Conservation (phyloP, 2,888 invertebrate species). For the Conistra vaccinii region DNA sequence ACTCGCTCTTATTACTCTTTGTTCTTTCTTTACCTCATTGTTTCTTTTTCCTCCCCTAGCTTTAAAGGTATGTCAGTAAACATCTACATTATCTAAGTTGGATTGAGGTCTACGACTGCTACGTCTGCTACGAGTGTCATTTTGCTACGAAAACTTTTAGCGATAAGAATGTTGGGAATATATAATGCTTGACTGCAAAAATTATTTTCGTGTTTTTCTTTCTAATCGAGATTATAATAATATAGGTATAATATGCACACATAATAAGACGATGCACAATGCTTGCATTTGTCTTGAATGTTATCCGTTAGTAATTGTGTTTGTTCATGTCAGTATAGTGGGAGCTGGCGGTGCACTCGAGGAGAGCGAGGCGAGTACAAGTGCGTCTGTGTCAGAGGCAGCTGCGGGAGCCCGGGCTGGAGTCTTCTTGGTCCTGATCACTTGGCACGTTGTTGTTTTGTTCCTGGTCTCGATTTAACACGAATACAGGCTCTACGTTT, state of each 20-base stretch:
- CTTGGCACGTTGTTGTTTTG: conserved; percentile 81
- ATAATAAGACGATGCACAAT: conserved; percentile 16
- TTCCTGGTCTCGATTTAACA: conserved; percentile 80
- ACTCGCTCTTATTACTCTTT: conserved; percentile 54
- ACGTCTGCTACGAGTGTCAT: conserved; percentile 16
- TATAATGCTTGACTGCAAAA: conserved; percentile 22
- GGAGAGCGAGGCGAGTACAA: conserved; percentile 67
- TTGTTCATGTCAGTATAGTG: conserved; percentile 53
- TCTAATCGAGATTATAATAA: conserved; percentile 26
- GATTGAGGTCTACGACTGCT: conserved; percentile 10
- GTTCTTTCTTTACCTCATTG: conserved; percentile 45
- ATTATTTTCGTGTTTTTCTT: conserved; percentile 13
- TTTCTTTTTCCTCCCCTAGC: conserved; percentile 7
- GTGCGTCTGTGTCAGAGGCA: conserved; percentile 74
- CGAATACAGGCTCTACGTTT: conserved; percentile 83
- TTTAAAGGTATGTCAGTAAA: conserved; percentile 2
- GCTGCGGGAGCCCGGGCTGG: conserved; percentile 63
- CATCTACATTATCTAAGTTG: neutral
- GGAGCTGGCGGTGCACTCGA: conserved; percentile 45
- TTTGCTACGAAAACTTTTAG: conserved; percentile 5
- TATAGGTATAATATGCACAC: conserved; percentile 28
- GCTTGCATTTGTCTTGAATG: conserved; percentile 19
- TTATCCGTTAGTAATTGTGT: conserved; percentile 37
- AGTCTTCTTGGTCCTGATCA: conserved; percentile 73
- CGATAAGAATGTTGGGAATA: conserved; percentile 17